These are phyloP conservation scores for Megalops atlanticus DNA, from an alignment of 2,113 vertebrate genomes.

Conservation along the genomic window DNA sequence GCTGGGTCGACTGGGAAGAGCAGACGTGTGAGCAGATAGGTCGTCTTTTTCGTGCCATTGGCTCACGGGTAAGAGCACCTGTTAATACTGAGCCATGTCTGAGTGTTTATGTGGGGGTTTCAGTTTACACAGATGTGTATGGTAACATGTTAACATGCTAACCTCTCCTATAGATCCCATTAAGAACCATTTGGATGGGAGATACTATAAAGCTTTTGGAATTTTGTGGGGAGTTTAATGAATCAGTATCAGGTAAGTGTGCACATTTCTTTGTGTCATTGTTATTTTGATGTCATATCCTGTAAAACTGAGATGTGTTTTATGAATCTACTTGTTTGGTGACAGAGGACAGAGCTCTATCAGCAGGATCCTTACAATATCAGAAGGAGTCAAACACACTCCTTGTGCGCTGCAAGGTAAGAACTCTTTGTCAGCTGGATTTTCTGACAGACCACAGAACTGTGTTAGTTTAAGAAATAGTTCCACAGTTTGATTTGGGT, in stretches of 20 bases:
- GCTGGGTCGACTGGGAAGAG: slow-evolving; percentile 90
- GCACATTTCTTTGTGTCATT: not conserved
- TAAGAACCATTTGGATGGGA: slow-evolving; percentile 86
- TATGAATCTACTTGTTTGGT: not conserved
- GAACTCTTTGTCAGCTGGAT: not conserved
- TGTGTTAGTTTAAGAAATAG: not conserved
- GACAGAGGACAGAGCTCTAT: slow-evolving; percentile 47
- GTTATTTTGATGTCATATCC: not conserved
- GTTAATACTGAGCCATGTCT: not conserved
- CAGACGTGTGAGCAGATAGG: slow-evolving; percentile 82
- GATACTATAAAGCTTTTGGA: slow-evolving; percentile 81
- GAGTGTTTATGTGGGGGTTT: not conserved
- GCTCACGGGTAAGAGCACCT: slow-evolving; percentile 72
- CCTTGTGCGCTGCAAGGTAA: slow-evolving; percentile 86
- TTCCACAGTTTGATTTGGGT: no score
- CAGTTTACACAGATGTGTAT: no score
- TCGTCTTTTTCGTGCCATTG: slow-evolving; percentile 80
- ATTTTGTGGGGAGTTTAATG: slow-evolving; percentile 76
- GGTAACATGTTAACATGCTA: not conserved
- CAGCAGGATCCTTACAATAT: slow-evolving; percentile 80
- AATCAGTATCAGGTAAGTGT: slow-evolving; percentile 64
- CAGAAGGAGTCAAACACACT: slow-evolving; percentile 74
- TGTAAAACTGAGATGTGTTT: not conserved
- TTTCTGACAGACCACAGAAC: not conserved
- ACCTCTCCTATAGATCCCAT: slow-evolving; percentile 70